Base-by-base conservation (phyloP, 2,888 invertebrate species). In the Apamea anceps region DNA sequence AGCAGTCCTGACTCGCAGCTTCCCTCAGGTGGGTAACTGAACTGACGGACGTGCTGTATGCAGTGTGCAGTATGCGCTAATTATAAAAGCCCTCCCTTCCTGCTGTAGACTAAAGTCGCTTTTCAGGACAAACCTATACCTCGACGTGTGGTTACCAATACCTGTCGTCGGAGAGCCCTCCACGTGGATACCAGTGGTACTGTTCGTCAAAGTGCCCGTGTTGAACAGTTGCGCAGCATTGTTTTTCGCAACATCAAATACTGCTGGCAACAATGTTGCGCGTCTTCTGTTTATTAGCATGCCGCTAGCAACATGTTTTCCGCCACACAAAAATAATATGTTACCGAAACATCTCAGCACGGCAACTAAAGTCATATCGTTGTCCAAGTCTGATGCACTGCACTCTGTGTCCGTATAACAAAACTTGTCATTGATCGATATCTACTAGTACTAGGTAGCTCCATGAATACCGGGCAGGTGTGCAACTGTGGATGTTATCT, bases 1-100 rank as follows among this genome's bases (percentile, higher is more conserved):
- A 73, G 63, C 75, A 87, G 85, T n/a, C 81, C 88, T 18, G 85
- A 85, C 75, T 78, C 88, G n/a, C 88, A 77, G 62, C 68, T 63
- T 13, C 60, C 81, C 25, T 66, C 85, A 0, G 85, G 85, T 85
- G 12, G 6, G 85, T 75, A 48, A 10, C n/a, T 65, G n/a, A 37
- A n/a, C 25, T 42, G 60, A 21, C 48, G 4, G 21, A 45, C 67
- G 37, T 37, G 13, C 18, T 25, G 6, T 70, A 45, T 65, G 15
- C 8, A 6, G n/a, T n/a, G n/a, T n/a, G n/a, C n/a, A 25, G 3
- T 21, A n/a, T 18, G 15, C 32, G 15, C 32, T 48, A 13, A 73
- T 10, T 25, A 70, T 28, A 25, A 15, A 12, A 51, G 21, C 37
- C 15, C 1, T 71, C 12, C 13, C n/a, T 51, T 5, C 72, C 15